phyloP scores from a whole-genome alignment of 2,888 invertebrate genomes.

The Gnatocerus cornutus region DNA sequence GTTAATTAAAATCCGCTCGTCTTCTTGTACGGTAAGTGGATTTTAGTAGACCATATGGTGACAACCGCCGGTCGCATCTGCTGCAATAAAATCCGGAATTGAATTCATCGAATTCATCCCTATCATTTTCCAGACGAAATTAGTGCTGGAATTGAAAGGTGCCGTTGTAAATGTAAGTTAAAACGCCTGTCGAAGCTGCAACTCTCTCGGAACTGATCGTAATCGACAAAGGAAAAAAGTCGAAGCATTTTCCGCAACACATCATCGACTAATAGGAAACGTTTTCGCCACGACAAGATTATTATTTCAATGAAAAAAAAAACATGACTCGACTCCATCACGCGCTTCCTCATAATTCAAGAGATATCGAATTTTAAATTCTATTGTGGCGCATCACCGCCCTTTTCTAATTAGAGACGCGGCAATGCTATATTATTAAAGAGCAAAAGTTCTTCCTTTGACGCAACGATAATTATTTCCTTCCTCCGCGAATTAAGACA shows the following conservation, averaged over 20 bases:
- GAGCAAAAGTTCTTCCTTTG: constrained; percentile 20
- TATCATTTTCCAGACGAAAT: constrained; percentile 13
- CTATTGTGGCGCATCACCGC: constrained; percentile 4
- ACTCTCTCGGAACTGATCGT: constrained; percentile 30
- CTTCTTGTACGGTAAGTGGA: constrained; percentile 27
- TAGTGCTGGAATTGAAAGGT: constrained; percentile 30
- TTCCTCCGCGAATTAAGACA: constrained; percentile 23
- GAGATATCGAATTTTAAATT: constrained; percentile 14
- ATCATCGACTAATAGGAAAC: constrained; percentile 12
- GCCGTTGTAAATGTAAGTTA: constrained; percentile 34
- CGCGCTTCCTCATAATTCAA: constrained; percentile 9
- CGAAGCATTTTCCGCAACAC: constrained; percentile 41
- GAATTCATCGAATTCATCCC: constrained; percentile 40
- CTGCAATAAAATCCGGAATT: constrained; percentile 45
- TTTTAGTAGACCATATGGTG: constrained; percentile 42
- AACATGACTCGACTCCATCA: background rate
- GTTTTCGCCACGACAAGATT: constrained; percentile 4
- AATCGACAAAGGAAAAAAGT: constrained; percentile 30
- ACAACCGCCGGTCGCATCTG: constrained; percentile 49
- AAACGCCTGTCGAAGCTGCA: constrained; percentile 30
- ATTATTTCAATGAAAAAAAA: constrained; percentile 8
- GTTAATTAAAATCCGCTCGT: constrained; percentile 26
- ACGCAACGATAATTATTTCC: constrained; percentile 36
- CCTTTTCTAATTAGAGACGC: constrained; percentile 26
- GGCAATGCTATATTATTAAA: constrained; percentile 10